phyloP scores from a whole-genome alignment of 2,113 vertebrate genomes.

The Odocoileus hemionus region DNA sequence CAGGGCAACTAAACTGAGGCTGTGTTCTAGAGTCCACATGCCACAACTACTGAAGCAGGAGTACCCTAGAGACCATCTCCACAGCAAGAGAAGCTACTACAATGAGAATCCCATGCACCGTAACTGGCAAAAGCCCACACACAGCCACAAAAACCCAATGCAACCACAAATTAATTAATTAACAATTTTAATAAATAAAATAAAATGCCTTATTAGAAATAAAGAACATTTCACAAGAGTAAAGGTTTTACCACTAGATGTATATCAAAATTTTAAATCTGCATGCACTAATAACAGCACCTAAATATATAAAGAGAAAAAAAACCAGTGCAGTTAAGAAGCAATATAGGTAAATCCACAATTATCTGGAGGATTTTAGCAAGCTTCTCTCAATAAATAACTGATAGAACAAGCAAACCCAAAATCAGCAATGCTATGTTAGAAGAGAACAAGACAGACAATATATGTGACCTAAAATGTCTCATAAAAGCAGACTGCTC shows the following conservation, averaged over 20 bases:
- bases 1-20: not conserved
- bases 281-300: not conserved
- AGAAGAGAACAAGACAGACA: not conserved
- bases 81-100: not conserved
- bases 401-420: not conserved
- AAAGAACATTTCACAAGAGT: not conserved
- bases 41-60: not conserved
- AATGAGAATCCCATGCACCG: not conserved
- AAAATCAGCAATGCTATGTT: not conserved
- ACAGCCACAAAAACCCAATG: not conserved
- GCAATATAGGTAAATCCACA: not conserved
- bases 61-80: not conserved
- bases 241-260: not conserved
- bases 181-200: not conserved
- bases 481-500: not conserved
- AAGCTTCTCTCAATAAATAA: not conserved
- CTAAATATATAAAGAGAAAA: not conserved
- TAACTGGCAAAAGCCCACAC: not conserved
- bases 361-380: not conserved
- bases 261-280: not conserved
- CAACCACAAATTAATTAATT: not conserved
- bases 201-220: not conserved
- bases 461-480: not conserved
- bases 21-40: accelerated
- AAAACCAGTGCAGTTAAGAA: not conserved